Base-by-base conservation (phyloP, 2,888 invertebrate species). In the Mythimna vitellina region DNA sequence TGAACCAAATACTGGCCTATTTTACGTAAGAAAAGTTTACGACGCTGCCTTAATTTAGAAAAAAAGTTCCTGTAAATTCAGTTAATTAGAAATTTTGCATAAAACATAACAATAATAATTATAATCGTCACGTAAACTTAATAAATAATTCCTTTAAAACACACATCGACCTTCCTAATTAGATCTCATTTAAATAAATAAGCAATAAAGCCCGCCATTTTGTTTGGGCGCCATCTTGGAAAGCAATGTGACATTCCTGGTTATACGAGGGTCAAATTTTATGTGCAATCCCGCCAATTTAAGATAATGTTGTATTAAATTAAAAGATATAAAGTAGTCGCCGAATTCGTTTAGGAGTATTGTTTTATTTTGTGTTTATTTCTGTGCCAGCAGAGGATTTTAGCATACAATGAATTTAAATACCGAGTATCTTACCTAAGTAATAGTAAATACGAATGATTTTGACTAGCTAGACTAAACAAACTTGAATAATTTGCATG, bases 141-240 rank as follows among this genome's bases (percentile, higher is more conserved):
- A 88, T 84, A 82, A 86, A 85, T 82, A 78, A 80, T 81, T 82
- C 74, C 64, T 69, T 58, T 68, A 74, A 82, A 81, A 86, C 86
- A 87, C 82, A 87, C 86, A 87, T 86, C 81, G 81, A 67, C 78
- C 84, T 64, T 81, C 84, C 86, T 91, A 91, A 92, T 92, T 91
- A 89, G 83, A 73, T 46, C 75, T 82, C 87, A 92, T 92, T 91
- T 90, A 89, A 91, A 92, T 90, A 91, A 90, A 92, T 88, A 91
- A 87, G 87, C 89, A 87, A 88, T 90, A 87, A 89, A 83, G 80
- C 73, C 82, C 80, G 76, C 84, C 80, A 81, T 87, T 89, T 88
- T 87, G 82, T 85, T 73, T 75, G 70, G 76, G 84, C 51, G 79
- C 86, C 85, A 85, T 87, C 86, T 88, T 83, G 71, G 72, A 80